Percentiles rank a stretch among this genome's conserved stretches.
phyloP scores from a whole-genome alignment of 2,797 vertebrate genomes.

The Phataginus tetradactyla region DNA sequence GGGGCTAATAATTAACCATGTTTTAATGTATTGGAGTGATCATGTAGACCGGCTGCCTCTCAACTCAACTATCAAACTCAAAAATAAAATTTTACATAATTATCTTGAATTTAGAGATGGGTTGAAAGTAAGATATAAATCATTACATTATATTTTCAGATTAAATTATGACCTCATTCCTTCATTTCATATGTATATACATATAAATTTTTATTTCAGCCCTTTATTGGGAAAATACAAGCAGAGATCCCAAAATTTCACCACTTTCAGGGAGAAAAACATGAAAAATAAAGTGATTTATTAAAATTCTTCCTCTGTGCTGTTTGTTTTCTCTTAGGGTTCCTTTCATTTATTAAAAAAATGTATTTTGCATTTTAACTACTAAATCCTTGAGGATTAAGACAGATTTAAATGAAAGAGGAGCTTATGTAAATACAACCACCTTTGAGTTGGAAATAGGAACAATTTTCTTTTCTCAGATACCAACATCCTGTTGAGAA shows the following conservation, averaged over 20 bases:
- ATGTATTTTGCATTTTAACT: constrained; percentile 72
- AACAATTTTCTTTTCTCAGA: constrained; percentile 71
- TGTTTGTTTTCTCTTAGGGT: neutral
- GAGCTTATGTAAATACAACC: constrained; percentile 71
- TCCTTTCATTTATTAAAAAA: constrained; percentile 61
- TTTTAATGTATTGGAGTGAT: neutral
- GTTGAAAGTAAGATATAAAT: constrained; percentile 24
- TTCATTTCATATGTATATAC: neutral
- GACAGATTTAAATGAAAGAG: constrained; percentile 70
- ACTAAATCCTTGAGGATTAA: constrained; percentile 68
- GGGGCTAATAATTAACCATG: neutral
- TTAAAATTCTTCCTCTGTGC: constrained; percentile 60
- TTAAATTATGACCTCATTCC: neutral
- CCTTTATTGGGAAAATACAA: constrained; percentile 64
- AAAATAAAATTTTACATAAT: neutral
- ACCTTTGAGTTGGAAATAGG: constrained; percentile 69
- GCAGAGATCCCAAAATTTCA: constrained; percentile 44
- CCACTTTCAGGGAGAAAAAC: constrained; percentile 16
- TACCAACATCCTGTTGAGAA: constrained; percentile 64
- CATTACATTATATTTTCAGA: neutral
- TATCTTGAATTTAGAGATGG: constrained; percentile 5
- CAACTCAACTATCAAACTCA: constrained; percentile 26
- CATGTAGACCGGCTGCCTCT: neutral
- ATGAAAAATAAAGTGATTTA: constrained; percentile 30
- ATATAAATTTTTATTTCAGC: constrained; percentile 42